phyloP scores from a whole-genome alignment of 2,113 vertebrate species.

The Phylloscopus trochiloides region DNA sequence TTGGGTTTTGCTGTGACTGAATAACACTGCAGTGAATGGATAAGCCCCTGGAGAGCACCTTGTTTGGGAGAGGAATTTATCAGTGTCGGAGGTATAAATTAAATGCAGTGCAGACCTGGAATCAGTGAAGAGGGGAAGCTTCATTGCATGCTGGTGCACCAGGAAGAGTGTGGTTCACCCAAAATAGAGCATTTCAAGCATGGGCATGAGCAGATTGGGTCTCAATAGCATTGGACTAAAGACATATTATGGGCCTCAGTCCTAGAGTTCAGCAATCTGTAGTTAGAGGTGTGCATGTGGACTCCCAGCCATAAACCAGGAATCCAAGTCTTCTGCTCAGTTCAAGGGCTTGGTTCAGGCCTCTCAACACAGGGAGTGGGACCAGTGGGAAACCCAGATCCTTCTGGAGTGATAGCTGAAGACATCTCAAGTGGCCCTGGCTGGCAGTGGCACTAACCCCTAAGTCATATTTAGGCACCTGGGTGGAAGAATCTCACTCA shows the following conservation, averaged over 20 bases:
- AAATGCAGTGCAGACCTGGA: neutral
- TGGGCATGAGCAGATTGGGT: rapidly evolving
- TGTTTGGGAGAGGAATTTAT: constrained; percentile 33
- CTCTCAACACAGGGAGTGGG: rapidly evolving
- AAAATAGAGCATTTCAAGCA: neutral
- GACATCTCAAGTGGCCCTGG: neutral
- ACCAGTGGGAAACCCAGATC: neutral
- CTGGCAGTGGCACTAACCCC: neutral
- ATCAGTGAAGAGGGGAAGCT: neutral
- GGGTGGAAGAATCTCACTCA: neutral
- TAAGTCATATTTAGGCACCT: neutral
- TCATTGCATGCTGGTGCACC: neutral
- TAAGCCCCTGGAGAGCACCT: neutral
- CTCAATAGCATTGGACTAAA: neutral
- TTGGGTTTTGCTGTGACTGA: constrained; percentile 8
- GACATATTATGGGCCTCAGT: neutral
- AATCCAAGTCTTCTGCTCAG: neutral
- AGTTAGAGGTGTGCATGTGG: neutral
- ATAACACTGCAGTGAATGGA: neutral
- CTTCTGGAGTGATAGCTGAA: neutral
- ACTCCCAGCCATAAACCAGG: neutral
- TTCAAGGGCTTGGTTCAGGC: neutral
- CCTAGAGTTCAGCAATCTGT: neutral
- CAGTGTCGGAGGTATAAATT: neutral
- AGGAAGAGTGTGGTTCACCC: neutral